phyloP scores from a whole-genome alignment of 2,113 vertebrate genomes.

The Papio anubis region DNA sequence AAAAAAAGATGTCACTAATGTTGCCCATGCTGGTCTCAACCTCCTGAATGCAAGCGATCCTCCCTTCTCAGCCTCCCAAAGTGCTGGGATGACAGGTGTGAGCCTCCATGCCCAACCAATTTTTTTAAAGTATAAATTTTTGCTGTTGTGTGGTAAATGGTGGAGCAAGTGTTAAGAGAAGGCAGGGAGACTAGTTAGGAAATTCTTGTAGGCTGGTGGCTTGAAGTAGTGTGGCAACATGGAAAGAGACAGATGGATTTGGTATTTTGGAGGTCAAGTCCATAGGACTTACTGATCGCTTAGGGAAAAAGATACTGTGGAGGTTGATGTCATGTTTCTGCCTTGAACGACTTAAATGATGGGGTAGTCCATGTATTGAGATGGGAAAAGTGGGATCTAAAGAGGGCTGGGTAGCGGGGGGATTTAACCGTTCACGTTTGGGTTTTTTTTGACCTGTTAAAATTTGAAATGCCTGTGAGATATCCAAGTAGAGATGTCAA shows the following conservation, averaged over 20 bases:
- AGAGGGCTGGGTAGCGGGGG: background rate
- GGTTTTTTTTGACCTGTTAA: background rate
- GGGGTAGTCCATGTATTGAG: background rate
- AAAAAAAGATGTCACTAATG: too few species aligned
- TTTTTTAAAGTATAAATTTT: conserved; percentile 22
- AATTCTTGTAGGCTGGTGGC: background rate
- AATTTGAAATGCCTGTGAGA: background rate
- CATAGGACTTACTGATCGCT: background rate
- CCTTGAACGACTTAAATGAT: background rate
- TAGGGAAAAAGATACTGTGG: background rate
- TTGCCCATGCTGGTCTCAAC: too few species aligned
- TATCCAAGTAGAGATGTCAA: background rate
- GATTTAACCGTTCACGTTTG: background rate
- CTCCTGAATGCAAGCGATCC: too few species aligned
- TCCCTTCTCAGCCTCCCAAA: too few species aligned
- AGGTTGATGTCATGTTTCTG: background rate
- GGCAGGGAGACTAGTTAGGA: conserved; percentile 33
- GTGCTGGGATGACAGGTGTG: too few species aligned
- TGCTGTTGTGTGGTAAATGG: background rate
- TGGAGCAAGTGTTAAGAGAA: background rate
- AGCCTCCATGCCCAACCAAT: too few species aligned
- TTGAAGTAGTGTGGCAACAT: background rate
- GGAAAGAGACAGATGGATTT: background rate
- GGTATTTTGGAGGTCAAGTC: background rate
- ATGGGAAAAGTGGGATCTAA: background rate